Evolutionary conservation across 2,888 invertebrate genomes (phyloP), one percentile per base, ranked within the genome.

Genomic region (Drosophila paranaensis): DNA sequence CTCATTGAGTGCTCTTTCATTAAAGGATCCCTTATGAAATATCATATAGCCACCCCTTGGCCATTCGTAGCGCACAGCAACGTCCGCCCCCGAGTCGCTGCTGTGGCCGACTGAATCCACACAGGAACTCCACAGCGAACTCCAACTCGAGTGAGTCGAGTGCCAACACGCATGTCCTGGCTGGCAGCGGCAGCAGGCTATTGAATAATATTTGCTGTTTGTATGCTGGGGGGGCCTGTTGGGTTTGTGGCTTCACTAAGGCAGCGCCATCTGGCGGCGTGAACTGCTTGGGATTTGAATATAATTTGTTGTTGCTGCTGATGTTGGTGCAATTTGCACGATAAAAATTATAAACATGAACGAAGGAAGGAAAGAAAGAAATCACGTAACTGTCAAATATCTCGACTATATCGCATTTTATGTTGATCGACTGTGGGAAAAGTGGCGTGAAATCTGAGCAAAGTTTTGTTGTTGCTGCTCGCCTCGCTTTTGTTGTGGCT

Each of bases 371-470:
- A 75, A 81, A 85, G 81, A 78, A 85, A 87, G 83, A 89, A 82
- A 89, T 90, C 90, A 90, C 90, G 90, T 90, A 90, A 86, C 88
- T 88, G 90, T 89, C 90, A 89, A 89, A 90, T 82, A 88, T 89
- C 79, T 79, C 81, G 79, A 79, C 88, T 54, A 84, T 89, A 84
- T 88, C 82, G 76, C 79, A 81, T 82, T 82, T 84, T 80, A 77
- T 77, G 89, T 75, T 90, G 90, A 89, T 90, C 81, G 79, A 90
- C 80, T 85, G 89, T 89, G 89, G 83, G 89, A 90, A 90, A 81
- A 83, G 58, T 77, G 75, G 63, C 50, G 55, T 40, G 63, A 70
- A 62, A 71, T 73, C 69, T 67, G 70, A 64, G 71, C 73, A 64
- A 63, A 76, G 37, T 54, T 55, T 58, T 65, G 76, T 63, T 69